These are phyloP conservation scores for Miichthys miiuy DNA, from an alignment of 2,797 vertebrate genomes.

Conservation along the genomic window DNA sequence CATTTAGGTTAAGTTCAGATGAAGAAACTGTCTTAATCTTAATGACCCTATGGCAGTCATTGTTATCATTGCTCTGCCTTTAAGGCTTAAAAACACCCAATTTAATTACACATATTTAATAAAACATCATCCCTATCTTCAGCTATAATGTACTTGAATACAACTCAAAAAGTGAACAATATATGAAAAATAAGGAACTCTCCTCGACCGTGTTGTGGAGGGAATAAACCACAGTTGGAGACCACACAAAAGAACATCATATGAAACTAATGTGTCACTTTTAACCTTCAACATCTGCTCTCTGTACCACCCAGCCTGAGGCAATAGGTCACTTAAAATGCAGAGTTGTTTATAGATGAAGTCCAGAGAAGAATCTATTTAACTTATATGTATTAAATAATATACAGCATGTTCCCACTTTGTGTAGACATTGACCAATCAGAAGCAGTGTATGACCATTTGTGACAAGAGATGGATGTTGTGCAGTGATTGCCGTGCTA, in stretches of 20 bases:
- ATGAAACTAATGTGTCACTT: background rate
- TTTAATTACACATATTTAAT: background rate
- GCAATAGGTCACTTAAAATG: background rate
- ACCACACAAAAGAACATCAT: conserved; percentile 15
- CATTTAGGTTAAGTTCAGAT: background rate
- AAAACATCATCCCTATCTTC: background rate
- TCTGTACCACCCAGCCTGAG: background rate
- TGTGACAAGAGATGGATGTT: background rate
- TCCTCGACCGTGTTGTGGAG: background rate
- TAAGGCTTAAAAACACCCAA: background rate
- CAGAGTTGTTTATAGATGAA: too few relatives aligned
- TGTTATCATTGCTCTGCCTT: background rate
- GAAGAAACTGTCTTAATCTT: background rate
- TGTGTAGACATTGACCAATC: background rate
- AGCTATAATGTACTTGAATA: background rate
- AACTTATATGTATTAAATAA: background rate
- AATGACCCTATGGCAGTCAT: background rate
- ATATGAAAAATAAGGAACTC: background rate
- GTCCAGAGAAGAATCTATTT: background rate
- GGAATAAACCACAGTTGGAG: background rate
- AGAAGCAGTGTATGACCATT: background rate
- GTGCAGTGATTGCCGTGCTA: background rate
- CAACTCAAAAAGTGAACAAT: background rate
- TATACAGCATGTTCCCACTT: background rate
- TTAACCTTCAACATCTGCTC: background rate